A percentile compares a stretch with the other conserved stretches of the same genome.
These are phyloP conservation scores for Lates calcarifer DNA, from an alignment of 2,113 vertebrate genomes.

Conservation along the genomic window DNA sequence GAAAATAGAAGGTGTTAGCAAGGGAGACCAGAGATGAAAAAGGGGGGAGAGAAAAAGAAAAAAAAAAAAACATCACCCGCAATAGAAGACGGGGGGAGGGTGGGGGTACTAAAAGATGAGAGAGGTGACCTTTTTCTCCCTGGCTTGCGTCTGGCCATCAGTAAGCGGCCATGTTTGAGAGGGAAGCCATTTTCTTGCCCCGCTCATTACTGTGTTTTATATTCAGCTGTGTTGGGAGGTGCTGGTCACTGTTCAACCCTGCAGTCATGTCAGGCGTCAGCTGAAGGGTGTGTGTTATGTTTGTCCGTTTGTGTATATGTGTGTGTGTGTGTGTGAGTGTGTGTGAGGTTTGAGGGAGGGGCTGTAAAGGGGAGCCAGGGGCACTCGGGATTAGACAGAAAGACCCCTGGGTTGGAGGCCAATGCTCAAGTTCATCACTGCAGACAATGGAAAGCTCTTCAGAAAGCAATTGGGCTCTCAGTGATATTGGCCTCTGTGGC, in stretches of 20 bases:
- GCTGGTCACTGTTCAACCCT: conserved; percentile 75
- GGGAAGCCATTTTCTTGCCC: conserved; percentile 84
- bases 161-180: conserved; percentile 81
- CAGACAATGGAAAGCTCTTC: conserved; percentile 85
- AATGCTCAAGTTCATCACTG: conserved; percentile 85
- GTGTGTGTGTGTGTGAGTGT: conserved; percentile 33
- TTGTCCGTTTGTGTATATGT: conserved; percentile 32
- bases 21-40: conserved; percentile 58
- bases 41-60: conserved; percentile 30
- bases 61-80: conserved; percentile 4
- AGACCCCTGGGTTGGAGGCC: conserved; percentile 83
- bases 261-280: conserved; percentile 79
- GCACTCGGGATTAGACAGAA: conserved; percentile 78
- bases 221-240: conserved; percentile 80
- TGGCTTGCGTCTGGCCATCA: conserved; percentile 71
- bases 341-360: conserved; percentile 52
- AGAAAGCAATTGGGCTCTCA: conserved; percentile 76
- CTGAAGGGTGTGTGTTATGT: conserved; percentile 73
- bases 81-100: conserved; percentile 45
- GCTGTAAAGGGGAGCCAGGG: conserved; percentile 55
- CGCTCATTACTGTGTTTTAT: conserved; percentile 83
- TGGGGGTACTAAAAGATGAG: conserved; percentile 68
- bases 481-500: conserved; percentile 61
- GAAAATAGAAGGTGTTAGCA: conserved; percentile 68
- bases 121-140: conserved; percentile 81